Conservation (phyloP, 2,797 vertebrate species). For the Rhinogobio ventralis region DNA sequence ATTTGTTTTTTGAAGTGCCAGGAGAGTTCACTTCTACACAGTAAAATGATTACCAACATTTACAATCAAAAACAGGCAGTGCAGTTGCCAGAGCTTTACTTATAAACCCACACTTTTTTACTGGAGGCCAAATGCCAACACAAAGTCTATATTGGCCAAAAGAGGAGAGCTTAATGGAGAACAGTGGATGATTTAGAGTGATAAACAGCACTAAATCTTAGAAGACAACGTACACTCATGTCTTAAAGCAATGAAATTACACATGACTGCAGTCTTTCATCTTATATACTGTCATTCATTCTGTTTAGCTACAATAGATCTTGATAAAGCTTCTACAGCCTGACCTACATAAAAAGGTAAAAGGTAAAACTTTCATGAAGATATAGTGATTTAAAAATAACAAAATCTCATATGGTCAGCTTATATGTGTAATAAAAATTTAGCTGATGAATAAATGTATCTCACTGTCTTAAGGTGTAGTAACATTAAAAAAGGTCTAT, state of each 20-base stretch:
- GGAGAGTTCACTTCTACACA: background rate
- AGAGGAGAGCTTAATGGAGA: constrained; percentile 6
- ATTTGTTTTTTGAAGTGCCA: background rate
- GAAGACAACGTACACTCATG: background rate
- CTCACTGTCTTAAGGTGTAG: too few species aligned
- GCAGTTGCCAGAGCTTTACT: background rate
- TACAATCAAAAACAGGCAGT: background rate
- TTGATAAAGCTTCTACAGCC: background rate
- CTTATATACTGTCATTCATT: background rate
- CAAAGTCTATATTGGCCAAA: background rate
- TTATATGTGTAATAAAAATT: background rate
- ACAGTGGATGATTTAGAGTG: background rate
- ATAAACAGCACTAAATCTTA: background rate
- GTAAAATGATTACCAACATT: background rate
- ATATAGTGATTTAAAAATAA: background rate
- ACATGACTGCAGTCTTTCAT: background rate
- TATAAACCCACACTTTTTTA: background rate
- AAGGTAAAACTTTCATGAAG: background rate
- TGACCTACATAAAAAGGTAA: background rate
- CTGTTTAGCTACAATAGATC: constrained; percentile 2
- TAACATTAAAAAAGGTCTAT: background rate
- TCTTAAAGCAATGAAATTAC: background rate
- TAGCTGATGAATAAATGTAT: too few species aligned
- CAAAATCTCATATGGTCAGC: background rate
- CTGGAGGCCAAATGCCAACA: constrained; percentile 5